Evolutionary conservation across 2,113 vertebrate species (phyloP).

Genomic region (Polypterus senegalus): DNA sequence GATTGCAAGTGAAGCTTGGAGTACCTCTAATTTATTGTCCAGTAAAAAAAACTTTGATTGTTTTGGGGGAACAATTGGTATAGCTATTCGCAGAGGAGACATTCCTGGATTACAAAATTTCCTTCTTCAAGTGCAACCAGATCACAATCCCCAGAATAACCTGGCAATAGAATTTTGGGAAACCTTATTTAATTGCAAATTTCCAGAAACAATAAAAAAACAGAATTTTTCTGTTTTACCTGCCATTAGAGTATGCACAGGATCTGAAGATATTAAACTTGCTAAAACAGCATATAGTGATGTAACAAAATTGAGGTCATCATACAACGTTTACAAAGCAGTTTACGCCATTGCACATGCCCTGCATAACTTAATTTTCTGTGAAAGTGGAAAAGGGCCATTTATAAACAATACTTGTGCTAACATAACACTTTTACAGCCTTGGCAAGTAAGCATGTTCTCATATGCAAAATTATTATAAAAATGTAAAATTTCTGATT

Average conservation of each 20-base stretch:
- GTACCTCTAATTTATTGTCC: conserved; percentile 22
- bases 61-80: conserved; percentile 33
- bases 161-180: conserved; percentile 46
- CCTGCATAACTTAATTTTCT: too few relatives aligned
- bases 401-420: too few relatives aligned
- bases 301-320: conserved; percentile 13
- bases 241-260: conserved; percentile 26
- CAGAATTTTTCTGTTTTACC: neutral
- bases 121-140: conserved; percentile 33
- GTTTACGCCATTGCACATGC: too few relatives aligned
- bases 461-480: too few relatives aligned
- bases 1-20: conserved; percentile 45
- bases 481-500: too few relatives aligned
- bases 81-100: conserved; percentile 30
- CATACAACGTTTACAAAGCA: too few relatives aligned
- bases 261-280: conserved; percentile 27
- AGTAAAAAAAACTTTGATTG: conserved; percentile 20
- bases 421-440: too few relatives aligned
- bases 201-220: conserved; percentile 4
- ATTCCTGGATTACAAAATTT: conserved; percentile 45
- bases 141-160: conserved; percentile 12
- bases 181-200: conserved; percentile 34
- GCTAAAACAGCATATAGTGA: conserved; percentile 38
- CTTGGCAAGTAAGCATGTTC: too few relatives aligned
- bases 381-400: too few relatives aligned